Conservation (phyloP, 2,797 vertebrate species). For the Alosa sapidissima region DNA sequence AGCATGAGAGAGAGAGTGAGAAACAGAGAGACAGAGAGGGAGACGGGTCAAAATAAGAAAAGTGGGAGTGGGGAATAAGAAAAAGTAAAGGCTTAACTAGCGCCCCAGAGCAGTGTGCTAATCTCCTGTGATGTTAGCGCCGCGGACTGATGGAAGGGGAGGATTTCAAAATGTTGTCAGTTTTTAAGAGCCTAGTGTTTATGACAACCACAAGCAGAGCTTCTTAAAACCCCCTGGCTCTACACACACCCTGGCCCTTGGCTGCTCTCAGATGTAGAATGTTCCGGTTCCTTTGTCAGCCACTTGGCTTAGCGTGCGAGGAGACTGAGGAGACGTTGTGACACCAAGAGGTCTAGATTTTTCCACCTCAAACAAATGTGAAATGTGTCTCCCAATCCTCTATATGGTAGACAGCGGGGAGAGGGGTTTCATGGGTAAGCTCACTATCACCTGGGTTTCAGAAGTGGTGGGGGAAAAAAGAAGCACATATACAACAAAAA, state of each 20-base stretch:
- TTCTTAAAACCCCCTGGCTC: neutral
- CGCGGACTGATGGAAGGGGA: neutral
- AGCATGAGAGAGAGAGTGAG: neutral
- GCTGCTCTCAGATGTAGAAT: conserved; percentile 5
- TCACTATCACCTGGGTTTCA: conserved; percentile 15
- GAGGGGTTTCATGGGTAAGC: conserved; percentile 11
- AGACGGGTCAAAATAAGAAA: conserved; percentile 31
- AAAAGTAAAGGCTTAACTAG: conserved; percentile 7
- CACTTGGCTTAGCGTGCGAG: neutral
- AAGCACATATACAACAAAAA: neutral
- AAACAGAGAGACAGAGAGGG: neutral
- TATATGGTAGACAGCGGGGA: neutral
- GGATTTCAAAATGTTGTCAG: conserved; percentile 18
- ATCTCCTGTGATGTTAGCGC: neutral
- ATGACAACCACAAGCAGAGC: conserved; percentile 18
- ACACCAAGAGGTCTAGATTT: neutral
- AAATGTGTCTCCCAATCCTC: conserved; percentile 14
- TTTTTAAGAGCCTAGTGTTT: conserved; percentile 22
- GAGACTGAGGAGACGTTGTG: neutral
- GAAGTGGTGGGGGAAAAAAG: neutral
- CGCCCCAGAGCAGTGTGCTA: conserved; percentile 1
- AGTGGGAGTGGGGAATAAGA: neutral
- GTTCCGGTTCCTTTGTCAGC: conserved; percentile 18
- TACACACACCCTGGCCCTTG: neutral
- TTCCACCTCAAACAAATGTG: neutral